Base-by-base conservation (phyloP, 2,113 vertebrate species). In the Muntiacus reevesi region DNA sequence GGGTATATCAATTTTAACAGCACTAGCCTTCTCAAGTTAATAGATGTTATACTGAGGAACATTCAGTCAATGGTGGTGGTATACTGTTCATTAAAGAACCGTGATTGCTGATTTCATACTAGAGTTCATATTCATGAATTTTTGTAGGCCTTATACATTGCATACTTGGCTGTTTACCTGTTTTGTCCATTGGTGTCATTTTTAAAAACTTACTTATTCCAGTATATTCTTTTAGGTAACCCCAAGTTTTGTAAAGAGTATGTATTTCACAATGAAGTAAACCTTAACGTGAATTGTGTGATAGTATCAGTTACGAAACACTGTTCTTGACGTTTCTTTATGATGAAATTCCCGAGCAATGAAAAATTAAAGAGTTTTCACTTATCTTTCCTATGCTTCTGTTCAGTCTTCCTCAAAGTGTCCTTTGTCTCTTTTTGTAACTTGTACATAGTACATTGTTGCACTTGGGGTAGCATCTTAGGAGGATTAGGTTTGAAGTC, bases 191-290 rank as follows among this genome's bases (percentile, higher is more conserved):
- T 59, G 13, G 4, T 78, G 1, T 82, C 86, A 83, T 74, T 96
- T 89, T 36, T 0, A 36, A 36, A 95, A 85, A n/a, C 16, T 9
- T 91, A 52, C 2, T 93, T 82, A 82, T 78, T 89, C 33, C 3
- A 78, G 5, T 91, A 87, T 82, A 60, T 96, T 91, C 57, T 89
- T 87, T 91, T 84, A 93, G 40, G 43, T 89, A 40, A 47, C 14
- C 16, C 7, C 50, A 85, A 60, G 64, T 83, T 94, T 97, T 85
- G 10, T 30, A 87, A 95, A 74, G 54, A 92, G 13, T 64, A 27
- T n/a, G 9, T 95, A 55, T 96, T 97, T 96, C 27, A 88, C n/a
- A 76, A 76, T 74, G 43, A 92, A 92, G 27, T 62, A 91, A 96
- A 79, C 16, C 4, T 94, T 52, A 14, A 14, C 25, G 4, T 76